Conservation (phyloP, 2,797 vertebrate species). For the Gila robusta region DNA sequence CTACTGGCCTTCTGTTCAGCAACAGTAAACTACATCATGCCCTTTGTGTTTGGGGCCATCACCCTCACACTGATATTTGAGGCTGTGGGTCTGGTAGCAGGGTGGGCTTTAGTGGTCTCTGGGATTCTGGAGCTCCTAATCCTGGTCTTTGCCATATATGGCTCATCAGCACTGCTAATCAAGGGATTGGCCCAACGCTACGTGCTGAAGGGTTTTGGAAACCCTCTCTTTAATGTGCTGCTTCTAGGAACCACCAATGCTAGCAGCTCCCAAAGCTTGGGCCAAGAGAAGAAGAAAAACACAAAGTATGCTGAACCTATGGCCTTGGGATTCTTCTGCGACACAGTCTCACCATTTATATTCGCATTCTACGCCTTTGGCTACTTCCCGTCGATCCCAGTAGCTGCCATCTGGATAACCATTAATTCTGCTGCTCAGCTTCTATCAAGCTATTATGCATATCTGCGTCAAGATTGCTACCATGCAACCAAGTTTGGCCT, state of each 20-base stretch:
- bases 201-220: slow-evolving; percentile 87
- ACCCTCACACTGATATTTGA: slow-evolving; percentile 85
- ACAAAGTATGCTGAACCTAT: slow-evolving; percentile 92
- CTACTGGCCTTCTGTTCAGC: slow-evolving; percentile 89
- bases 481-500: slow-evolving; percentile 86
- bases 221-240: slow-evolving; percentile 88
- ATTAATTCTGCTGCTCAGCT: slow-evolving; percentile 84
- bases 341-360: slow-evolving; percentile 83
- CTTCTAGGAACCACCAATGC: slow-evolving; percentile 82
- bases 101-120: slow-evolving; percentile 84
- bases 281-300: slow-evolving; percentile 90
- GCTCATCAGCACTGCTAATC: slow-evolving; percentile 82
- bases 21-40: slow-evolving; percentile 91
- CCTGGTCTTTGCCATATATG: slow-evolving; percentile 84
- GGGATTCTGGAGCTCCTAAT: slow-evolving; percentile 85
- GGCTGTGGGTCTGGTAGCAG: slow-evolving; percentile 78
- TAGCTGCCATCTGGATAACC: slow-evolving; percentile 85
- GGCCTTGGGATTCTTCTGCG: slow-evolving; percentile 88
- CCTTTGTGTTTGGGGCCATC: slow-evolving; percentile 89
- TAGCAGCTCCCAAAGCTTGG: slow-evolving; percentile 75
- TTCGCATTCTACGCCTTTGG: slow-evolving; percentile 88
- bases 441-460: slow-evolving; percentile 86
- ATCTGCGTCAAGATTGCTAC: slow-evolving; percentile 85
- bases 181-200: slow-evolving; percentile 88
- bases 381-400: slow-evolving; percentile 79